A percentile compares a stretch with the other conserved stretches of the same genome.
These are phyloP conservation scores for Tonatia bakeri DNA, from an alignment of 2,113 vertebrate genomes.

Conservation along the genomic window DNA sequence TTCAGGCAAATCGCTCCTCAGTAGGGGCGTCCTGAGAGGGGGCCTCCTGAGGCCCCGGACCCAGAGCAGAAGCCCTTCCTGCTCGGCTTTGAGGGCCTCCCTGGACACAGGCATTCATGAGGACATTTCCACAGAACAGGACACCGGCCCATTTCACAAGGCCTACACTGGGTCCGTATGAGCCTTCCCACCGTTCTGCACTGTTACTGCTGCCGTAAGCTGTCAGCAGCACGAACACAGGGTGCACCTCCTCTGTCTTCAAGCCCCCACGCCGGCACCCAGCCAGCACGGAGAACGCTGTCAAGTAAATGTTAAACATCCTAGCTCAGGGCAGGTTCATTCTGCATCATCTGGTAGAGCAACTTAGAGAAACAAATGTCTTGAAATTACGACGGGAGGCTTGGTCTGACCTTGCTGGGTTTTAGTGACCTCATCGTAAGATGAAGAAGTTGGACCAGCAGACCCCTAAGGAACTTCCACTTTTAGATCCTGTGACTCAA, in stretches of 20 bases:
- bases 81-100: neutral
- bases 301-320: neutral
- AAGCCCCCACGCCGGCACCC: neutral
- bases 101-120: neutral
- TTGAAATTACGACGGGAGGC: neutral
- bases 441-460: neutral
- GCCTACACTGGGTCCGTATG: neutral
- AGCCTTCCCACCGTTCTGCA: neutral
- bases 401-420: neutral
- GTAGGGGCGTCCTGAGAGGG: neutral
- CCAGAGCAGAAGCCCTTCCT: neutral
- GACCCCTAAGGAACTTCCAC: neutral
- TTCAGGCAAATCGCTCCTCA: neutral
- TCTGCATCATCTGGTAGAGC: neutral
- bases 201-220: neutral
- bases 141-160: neutral
- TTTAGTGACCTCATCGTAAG: neutral
- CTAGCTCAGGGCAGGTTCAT: neutral
- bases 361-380: neutral
- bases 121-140: neutral
- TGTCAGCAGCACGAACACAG: neutral
- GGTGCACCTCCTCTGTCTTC: neutral
- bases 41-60: neutral
- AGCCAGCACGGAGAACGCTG: neutral
- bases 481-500: neutral